Conservation (phyloP, 2,888 invertebrate species). For the Netelia fuscicornis region DNA sequence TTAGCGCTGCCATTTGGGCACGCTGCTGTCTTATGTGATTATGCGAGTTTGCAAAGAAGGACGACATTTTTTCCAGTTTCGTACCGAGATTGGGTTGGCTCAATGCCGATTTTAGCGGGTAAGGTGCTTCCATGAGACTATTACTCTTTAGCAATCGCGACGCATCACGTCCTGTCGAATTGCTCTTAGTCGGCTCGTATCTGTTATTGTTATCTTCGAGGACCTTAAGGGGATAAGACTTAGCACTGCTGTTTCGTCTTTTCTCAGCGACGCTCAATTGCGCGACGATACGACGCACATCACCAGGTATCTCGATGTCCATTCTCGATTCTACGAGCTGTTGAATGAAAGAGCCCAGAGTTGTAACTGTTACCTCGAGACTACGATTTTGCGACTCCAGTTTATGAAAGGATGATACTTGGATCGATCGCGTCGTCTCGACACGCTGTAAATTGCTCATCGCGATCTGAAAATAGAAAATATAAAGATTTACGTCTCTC, state of each 20-base stretch:
- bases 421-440: constrained; percentile 88
- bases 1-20: constrained; percentile 85
- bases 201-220: constrained; percentile 85
- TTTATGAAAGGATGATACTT: constrained; percentile 87
- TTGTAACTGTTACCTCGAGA: constrained; percentile 90
- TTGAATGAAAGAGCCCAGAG: constrained; percentile 91
- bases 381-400: constrained; percentile 91
- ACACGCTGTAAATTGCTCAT: constrained; percentile 87
- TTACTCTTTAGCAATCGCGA: constrained; percentile 82
- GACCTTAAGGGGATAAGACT: constrained; percentile 85
- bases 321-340: constrained; percentile 88
- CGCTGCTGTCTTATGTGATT: constrained; percentile 90
- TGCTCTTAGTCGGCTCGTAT: constrained; percentile 81
- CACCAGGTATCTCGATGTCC: constrained; percentile 90
- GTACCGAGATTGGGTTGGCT: constrained; percentile 84
- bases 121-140: constrained; percentile 83
- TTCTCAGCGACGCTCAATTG: constrained; percentile 86
- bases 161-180: constrained; percentile 80
- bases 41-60: constrained; percentile 89
- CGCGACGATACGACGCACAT: constrained; percentile 91
- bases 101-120: constrained; percentile 83
- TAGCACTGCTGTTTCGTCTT: constrained; percentile 80
- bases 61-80: constrained; percentile 82
- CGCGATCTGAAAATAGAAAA: constrained; percentile 81
- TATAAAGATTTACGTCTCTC: background rate